phyloP scores from a whole-genome alignment of 2,888 invertebrate genomes.

The Amiota communis region DNA sequence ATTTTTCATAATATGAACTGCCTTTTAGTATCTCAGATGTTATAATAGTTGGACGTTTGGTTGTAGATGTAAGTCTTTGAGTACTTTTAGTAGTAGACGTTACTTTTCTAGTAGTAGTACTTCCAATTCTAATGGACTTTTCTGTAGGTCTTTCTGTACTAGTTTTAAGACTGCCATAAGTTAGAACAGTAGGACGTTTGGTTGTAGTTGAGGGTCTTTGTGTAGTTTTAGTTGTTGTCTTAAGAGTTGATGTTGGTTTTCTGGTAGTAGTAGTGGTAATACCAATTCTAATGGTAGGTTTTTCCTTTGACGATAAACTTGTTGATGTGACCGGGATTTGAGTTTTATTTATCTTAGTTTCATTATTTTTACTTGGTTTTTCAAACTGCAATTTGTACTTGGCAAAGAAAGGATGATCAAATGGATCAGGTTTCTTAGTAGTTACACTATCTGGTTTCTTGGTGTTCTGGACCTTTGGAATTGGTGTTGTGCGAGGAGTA shows the following conservation, averaged over 20 bases:
- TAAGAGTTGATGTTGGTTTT: slow-evolving; percentile 20
- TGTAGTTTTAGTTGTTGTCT: neutral
- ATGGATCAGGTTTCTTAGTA: slow-evolving; percentile 43
- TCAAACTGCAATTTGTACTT: slow-evolving; percentile 49
- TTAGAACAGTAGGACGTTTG: neutral
- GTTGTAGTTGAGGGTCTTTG: neutral
- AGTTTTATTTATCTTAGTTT: no score
- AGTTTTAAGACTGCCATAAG: neutral
- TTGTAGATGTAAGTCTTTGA: no score
- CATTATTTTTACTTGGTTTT: neutral
- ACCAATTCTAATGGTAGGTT: neutral
- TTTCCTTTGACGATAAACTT: slow-evolving; percentile 1
- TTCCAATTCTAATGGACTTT: no score
- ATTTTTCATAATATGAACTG: slow-evolving; percentile 55
- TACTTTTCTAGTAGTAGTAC: no score
- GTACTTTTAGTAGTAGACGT: no score
- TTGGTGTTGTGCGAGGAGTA: slow-evolving; percentile 19
- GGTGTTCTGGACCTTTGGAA: slow-evolving; percentile 16
- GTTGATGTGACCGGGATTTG: neutral
- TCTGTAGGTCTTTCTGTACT: no score
- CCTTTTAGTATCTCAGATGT: neutral
- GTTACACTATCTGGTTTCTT: slow-evolving; percentile 22
- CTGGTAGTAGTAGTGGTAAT: slow-evolving; percentile 32
- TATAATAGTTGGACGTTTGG: no score
- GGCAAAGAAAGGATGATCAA: slow-evolving; percentile 53